Evolutionary conservation across 1,140 invertebrate genomes (phyloP), one percentile per base, ranked within the genome.

Genomic region (Drosophila aff.): DNA sequence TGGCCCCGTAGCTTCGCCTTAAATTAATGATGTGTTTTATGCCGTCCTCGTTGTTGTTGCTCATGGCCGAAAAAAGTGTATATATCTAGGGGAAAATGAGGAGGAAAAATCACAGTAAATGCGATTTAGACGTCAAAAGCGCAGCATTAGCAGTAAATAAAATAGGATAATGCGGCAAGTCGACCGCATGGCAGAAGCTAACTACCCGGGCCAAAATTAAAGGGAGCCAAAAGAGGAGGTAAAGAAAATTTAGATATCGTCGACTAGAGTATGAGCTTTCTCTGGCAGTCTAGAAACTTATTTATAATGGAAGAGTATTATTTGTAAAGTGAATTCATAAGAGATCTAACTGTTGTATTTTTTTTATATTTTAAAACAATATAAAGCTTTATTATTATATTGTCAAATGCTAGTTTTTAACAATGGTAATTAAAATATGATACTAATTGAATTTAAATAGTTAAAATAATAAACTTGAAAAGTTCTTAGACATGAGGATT

Each of bases 11-110:
- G 61, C 78, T 65, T 72, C 86, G 83, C 79, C 89, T 89, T 90
- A 89, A 89, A 89, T 89, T 89, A 89, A 89, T 90, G 85, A 89
- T 89, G 85, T 89, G 85, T 89, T 89, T 85, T 89, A 90, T 89
- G 81, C 72, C 55, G 69, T 55, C 66, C 38, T 63, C 46, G 40
- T 52, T 55, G 65, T 55, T 49, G 77, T 62, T 13, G 46, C 46
- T 36, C 57, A 62, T 47, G 50, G 44, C 63, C 58, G 47, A 33
- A 41, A 59, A 50, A 73, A 62, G 5, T 44, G 49, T 77, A 61
- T 46, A 77, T 33, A 77, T 49, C 23, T 26, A 15, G 28, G 21
- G 28, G 40, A 49, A 38, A 43, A 50, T 57, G 36, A 23, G 60
- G 21, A 71, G 41, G 78, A 76, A 89, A 84, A 89, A 89, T 89